Evolutionary conservation across 2,113 vertebrate species (phyloP).

Genomic region (Podilymbus podiceps): DNA sequence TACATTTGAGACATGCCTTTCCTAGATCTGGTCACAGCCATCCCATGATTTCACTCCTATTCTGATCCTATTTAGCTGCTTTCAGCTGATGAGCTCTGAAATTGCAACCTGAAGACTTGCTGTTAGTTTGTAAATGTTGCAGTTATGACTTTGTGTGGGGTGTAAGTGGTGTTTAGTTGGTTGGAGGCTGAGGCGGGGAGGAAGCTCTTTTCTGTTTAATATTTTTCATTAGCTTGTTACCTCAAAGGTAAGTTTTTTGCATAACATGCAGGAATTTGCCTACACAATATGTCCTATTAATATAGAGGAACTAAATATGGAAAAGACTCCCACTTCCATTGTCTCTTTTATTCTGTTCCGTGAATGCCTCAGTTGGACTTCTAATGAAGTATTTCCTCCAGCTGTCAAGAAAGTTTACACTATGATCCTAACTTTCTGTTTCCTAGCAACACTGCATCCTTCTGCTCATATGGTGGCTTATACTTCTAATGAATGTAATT

Average conservation of each 20-base stretch:
- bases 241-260: neutral
- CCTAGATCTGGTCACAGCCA: neutral
- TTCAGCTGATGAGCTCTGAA: neutral
- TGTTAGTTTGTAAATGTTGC: neutral
- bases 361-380: neutral
- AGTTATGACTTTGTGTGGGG: neutral
- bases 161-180: neutral
- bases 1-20: neutral
- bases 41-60: neutral
- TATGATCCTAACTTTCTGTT: constrained; percentile 7
- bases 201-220: neutral
- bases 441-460: constrained; percentile 45
- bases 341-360: constrained; percentile 2
- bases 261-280: neutral
- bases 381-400: neutral
- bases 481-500: neutral
- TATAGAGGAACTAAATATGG: neutral
- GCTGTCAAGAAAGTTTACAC: constrained; percentile 7
- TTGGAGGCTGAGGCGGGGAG: neutral
- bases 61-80: neutral
- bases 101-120: neutral
- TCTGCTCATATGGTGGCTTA: neutral
- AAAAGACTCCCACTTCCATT: constrained; percentile 2
- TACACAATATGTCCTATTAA: neutral
- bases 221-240: neutral